Conservation (phyloP, 2,113 vertebrate genomes). For the Leucosticte australis region DNA sequence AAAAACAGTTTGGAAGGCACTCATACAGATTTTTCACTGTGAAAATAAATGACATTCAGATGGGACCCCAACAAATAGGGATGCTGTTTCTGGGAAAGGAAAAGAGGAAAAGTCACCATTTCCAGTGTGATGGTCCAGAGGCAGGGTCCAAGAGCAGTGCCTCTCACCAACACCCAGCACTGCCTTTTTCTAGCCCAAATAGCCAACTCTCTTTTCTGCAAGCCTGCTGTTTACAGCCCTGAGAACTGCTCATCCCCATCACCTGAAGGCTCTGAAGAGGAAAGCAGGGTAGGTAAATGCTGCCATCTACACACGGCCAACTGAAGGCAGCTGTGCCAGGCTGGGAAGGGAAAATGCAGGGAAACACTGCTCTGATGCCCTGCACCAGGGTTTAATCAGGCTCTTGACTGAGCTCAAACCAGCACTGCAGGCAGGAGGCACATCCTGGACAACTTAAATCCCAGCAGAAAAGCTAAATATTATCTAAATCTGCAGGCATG, state of each 20-base stretch:
- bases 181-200: neutral
- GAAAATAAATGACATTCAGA: neutral
- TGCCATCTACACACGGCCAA: conserved; percentile 55
- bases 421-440: neutral
- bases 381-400: neutral
- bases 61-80: neutral
- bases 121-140: neutral
- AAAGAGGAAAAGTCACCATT: neutral
- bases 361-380: neutral
- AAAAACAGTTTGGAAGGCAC: neutral
- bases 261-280: neutral
- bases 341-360: neutral
- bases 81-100: neutral
- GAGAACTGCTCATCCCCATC: neutral
- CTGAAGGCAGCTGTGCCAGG: neutral
- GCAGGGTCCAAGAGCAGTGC: neutral
- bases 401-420: neutral
- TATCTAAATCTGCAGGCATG: neutral
- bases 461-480: neutral
- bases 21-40: neutral
- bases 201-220: neutral
- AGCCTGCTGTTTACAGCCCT: neutral
- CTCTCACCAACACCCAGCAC: neutral
- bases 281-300: conserved; percentile 35
- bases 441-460: neutral